These are phyloP conservation scores for Tauraco hartlaubi DNA, from an alignment of 2,797 vertebrate genomes.

Conservation along the genomic window DNA sequence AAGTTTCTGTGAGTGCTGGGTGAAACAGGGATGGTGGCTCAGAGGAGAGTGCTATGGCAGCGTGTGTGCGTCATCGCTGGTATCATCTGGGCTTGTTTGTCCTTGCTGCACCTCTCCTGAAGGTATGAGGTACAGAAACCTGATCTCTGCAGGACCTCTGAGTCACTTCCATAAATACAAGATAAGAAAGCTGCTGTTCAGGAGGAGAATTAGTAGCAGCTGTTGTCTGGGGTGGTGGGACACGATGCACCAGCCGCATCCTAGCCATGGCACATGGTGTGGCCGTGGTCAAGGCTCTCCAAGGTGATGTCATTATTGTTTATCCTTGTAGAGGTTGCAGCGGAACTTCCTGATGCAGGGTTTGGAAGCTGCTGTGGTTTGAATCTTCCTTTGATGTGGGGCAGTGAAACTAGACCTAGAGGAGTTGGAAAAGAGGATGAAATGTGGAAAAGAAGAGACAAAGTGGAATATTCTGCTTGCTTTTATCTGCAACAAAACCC, in stretches of 20 bases:
- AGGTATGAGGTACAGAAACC: neutral
- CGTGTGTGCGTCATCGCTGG: rapidly evolving
- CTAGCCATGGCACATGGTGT: rapidly evolving
- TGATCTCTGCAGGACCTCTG: neutral
- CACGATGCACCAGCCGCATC: rapidly evolving
- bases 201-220: neutral
- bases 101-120: neutral
- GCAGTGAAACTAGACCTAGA: neutral
- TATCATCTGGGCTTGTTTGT: neutral
- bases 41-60: neutral
- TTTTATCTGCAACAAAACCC: neutral
- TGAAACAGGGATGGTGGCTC: neutral
- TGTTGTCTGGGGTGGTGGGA: neutral
- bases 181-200: neutral
- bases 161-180: neutral
- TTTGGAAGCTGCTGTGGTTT: neutral
- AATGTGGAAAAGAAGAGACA: neutral
- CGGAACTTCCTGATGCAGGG: neutral
- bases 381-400: neutral
- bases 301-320: neutral
- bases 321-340: neutral
- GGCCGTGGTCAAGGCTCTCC: neutral
- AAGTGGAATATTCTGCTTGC: neutral
- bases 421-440: neutral
- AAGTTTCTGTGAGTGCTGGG: neutral